Percentiles rank a stretch among this genome's conserved stretches.
Conservation (phyloP, 2,888 invertebrate species). For the Drepana falcataria region DNA sequence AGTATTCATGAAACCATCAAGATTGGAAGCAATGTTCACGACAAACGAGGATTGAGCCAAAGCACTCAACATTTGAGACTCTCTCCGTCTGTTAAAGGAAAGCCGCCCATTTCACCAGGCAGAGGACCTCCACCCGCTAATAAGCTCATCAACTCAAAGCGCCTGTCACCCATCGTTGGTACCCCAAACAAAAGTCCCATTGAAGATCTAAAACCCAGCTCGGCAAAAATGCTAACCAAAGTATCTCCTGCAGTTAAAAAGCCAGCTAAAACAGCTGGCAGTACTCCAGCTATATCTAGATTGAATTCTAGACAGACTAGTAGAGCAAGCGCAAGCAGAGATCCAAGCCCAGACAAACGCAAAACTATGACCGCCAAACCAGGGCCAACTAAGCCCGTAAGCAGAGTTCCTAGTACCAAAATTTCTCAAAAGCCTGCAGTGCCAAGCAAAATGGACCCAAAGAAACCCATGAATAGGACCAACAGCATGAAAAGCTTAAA, state of each 20-base stretch:
- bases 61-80: constrained; percentile 63
- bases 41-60: constrained; percentile 58
- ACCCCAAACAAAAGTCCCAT: constrained; percentile 72
- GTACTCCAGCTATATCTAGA: constrained; percentile 62
- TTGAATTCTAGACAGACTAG: constrained; percentile 64
- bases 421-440: constrained; percentile 45
- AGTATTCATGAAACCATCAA: constrained; percentile 69
- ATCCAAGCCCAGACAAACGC: constrained; percentile 65
- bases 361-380: constrained; percentile 34
- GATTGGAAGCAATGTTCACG: constrained; percentile 60
- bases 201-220: constrained; percentile 53
- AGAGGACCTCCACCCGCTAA: constrained; percentile 72
- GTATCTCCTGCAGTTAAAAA: constrained; percentile 46
- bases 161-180: constrained; percentile 71
- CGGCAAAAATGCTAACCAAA: constrained; percentile 50
- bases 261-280: constrained; percentile 52
- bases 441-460: constrained; percentile 47
- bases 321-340: constrained; percentile 54
- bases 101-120: constrained; percentile 71
- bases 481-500: constrained; percentile 64
- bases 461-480: constrained; percentile 60
- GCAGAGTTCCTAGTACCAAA: constrained; percentile 49
- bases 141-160: constrained; percentile 62
- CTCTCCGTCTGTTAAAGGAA: constrained; percentile 61
- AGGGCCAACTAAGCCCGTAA: constrained; percentile 39